A percentile compares a stretch with the other conserved stretches of the same genome.
These are phyloP conservation scores for Leucopternis melanops DNA, from an alignment of 2,113 vertebrate species.

Conservation along the genomic window DNA sequence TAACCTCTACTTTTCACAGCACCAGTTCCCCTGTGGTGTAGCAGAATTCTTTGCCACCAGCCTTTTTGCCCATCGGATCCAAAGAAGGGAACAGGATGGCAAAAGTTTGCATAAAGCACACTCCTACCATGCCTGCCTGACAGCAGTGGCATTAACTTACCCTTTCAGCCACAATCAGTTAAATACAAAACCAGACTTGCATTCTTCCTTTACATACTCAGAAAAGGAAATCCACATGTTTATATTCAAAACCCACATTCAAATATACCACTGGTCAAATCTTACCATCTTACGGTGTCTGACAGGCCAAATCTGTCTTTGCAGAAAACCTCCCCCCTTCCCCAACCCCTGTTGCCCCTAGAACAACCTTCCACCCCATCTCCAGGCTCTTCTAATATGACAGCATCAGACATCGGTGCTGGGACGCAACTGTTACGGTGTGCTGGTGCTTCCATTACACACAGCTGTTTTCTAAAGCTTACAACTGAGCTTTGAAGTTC, in stretches of 20 bases:
- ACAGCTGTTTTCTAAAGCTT: not conserved
- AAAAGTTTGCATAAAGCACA: not conserved
- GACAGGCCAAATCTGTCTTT: not conserved
- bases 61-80: not conserved
- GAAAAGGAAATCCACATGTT: constrained; percentile 55
- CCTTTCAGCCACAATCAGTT: constrained; percentile 26
- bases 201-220: constrained; percentile 31
- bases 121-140: not conserved
- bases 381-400: not conserved
- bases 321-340: not conserved
- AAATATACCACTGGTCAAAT: constrained; percentile 36
- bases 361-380: not conserved
- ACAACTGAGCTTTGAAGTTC: not conserved
- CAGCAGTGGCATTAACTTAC: not conserved
- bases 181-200: constrained; percentile 50
- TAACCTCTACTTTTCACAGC: not conserved
- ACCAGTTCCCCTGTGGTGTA: not conserved
- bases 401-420: accelerated
- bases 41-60: not conserved
- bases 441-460: not conserved
- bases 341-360: not conserved
- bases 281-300: not conserved
- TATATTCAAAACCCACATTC: constrained; percentile 27
- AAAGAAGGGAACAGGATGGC: not conserved
- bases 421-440: accelerated